Conservation (phyloP, 2,888 invertebrate species). For the Tipula lateralis region DNA sequence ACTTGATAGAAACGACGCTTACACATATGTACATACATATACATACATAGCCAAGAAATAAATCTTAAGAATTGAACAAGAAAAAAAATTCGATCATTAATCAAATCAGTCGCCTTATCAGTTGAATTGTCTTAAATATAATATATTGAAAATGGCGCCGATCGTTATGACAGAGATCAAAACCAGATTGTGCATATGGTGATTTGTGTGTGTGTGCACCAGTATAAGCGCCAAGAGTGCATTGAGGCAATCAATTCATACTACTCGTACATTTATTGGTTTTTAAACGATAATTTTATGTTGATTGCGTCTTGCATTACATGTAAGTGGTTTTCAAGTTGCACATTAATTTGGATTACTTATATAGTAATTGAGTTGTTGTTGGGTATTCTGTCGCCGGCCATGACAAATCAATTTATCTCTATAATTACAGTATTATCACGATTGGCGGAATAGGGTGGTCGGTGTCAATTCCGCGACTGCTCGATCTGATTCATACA, state of each 20-base stretch:
- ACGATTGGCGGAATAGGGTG: not conserved
- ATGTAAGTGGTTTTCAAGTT: not conserved
- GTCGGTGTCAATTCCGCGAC: not conserved
- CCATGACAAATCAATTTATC: not conserved
- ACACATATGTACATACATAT: not conserved
- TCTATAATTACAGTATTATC: not conserved
- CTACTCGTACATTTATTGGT: not conserved
- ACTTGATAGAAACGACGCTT: not conserved
- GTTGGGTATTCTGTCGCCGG: not conserved
- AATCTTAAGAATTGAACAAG: not conserved
- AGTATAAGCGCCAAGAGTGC: not conserved
- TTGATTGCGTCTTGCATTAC: not conserved
- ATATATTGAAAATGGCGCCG: not conserved
- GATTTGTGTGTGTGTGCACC: not conserved
- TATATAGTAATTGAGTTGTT: not conserved
- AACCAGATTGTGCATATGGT: not conserved
- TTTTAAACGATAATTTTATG: conserved; percentile 19
- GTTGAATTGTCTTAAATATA: not conserved
- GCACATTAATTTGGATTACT: not conserved
- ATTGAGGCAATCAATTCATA: not conserved
- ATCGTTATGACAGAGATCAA: not conserved
- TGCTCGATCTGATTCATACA: not conserved
- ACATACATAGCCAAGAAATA: not conserved
- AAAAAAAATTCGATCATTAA: not conserved
- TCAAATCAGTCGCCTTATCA: not conserved